Percentiles rank a stretch among this genome's conserved stretches.
These are phyloP conservation scores for Allygus modestus DNA, from an alignment of 2,888 invertebrate species.

Conservation along the genomic window DNA sequence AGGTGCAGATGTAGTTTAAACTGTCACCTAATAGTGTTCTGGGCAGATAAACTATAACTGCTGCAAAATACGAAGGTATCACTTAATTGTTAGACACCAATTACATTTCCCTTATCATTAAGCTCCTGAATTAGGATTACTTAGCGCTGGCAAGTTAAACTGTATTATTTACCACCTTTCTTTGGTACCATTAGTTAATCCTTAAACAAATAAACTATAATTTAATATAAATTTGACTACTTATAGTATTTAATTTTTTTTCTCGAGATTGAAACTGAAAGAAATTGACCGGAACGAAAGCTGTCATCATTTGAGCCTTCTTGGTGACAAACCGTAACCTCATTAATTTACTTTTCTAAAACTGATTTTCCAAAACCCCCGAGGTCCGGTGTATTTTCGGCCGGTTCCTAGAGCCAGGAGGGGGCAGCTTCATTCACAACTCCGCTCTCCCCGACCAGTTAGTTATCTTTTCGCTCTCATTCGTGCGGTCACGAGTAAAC, in stretches of 20 bases:
- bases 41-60: too few relatives aligned
- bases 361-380: conserved; percentile 31
- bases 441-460: conserved; percentile 1
- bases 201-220: too few relatives aligned
- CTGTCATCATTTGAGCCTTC: conserved; percentile 7
- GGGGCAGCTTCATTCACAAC: conserved; percentile 21
- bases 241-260: neutral
- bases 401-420: neutral
- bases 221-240: too few relatives aligned
- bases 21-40: too few relatives aligned
- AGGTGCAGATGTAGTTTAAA: too few relatives aligned
- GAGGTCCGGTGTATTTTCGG: neutral
- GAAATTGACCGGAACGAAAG: neutral
- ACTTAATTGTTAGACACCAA: too few relatives aligned
- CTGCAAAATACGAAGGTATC: too few relatives aligned
- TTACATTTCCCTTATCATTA: too few relatives aligned
- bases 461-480: conserved; percentile 13
- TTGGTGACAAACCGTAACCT: conserved; percentile 5
- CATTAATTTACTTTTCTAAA: conserved; percentile 39
- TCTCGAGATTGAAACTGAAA: neutral
- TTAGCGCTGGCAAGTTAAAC: too few relatives aligned
- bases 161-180: too few relatives aligned
- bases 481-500: conserved; percentile 5
- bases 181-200: too few relatives aligned
- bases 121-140: too few relatives aligned